Evolutionary conservation across 1,140 invertebrate species (phyloP).

Genomic region (Pseudobourletiella spinata): DNA sequence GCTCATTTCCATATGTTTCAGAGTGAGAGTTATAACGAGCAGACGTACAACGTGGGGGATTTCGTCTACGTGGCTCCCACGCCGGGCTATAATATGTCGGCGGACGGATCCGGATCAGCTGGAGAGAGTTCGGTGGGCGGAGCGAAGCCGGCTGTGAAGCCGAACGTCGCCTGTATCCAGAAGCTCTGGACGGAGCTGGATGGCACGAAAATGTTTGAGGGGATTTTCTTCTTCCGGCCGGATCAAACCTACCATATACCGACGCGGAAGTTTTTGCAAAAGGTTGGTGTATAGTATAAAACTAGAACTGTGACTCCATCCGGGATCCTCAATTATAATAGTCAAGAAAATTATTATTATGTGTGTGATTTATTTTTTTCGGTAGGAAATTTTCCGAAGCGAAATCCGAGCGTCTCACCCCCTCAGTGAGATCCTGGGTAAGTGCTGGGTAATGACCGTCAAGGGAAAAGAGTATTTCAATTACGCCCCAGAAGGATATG

Average conservation of each 20-base stretch:
- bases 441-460: conserved; percentile 87
- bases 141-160: conserved; percentile 59
- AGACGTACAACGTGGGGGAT: conserved; percentile 70
- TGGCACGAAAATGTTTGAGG: conserved; percentile 78
- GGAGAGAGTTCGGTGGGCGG: conserved; percentile 48
- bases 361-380: conserved; percentile 36
- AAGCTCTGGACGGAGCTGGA: conserved; percentile 72
- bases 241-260: conserved; percentile 93
- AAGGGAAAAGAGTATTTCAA: conserved; percentile 81
- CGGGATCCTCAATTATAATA: no score
- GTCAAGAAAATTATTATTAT: no score
- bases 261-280: conserved; percentile 87
- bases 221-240: conserved; percentile 74
- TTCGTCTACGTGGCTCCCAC: conserved; percentile 80
- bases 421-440: conserved; percentile 77
- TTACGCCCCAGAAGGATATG: conserved; percentile 72
- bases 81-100: conserved; percentile 12
- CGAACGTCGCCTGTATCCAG: conserved; percentile 81
- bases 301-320: no score
- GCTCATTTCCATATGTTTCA: no score
- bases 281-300: conserved; percentile 41
- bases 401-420: conserved; percentile 74
- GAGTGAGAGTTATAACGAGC: conserved; percentile 53
- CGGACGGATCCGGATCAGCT: conserved; percentile 20
- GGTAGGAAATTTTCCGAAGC: conserved; percentile 88